Evolutionary conservation across 92 coral and sea anemone species (phyloP).

Genomic region (Phenganax stokvisi): DNA sequence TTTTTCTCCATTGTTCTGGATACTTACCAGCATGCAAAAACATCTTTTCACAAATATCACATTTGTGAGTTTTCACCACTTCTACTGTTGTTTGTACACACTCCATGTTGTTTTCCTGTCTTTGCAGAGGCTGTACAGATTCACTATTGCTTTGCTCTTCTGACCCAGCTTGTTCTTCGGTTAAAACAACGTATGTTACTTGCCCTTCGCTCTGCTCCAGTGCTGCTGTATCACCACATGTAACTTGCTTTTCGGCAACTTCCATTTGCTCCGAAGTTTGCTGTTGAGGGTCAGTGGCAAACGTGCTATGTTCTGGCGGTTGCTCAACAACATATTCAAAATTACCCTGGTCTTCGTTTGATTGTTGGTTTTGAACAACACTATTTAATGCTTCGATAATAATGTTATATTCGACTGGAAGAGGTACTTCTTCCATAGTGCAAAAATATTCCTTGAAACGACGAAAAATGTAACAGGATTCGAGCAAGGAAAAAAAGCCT

Average conservation of each 20-base stretch:
- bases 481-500: not conserved
- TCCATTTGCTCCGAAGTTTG: not conserved
- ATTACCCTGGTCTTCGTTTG: conserved; percentile 8
- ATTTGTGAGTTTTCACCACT: conserved; percentile 16
- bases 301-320: conserved; percentile 7
- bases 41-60: not conserved
- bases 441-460: conserved; percentile 11
- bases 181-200: not conserved
- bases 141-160: not conserved
- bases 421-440: conserved; percentile 6
- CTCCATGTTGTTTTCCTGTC: no score
- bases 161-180: conserved; percentile 4
- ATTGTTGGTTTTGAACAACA: conserved; percentile 13
- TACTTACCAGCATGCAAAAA: conserved; percentile 16
- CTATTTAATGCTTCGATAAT: conserved; percentile 13
- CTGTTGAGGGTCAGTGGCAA: not conserved
- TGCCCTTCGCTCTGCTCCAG: no score
- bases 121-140: not conserved
- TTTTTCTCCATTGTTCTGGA: not conserved
- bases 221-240: not conserved
- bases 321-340: conserved; percentile 10
- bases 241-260: not conserved
- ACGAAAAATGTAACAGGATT: no score
- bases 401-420: conserved; percentile 18
- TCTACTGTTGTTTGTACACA: no score